Base-by-base conservation (phyloP, 1,140 invertebrate genomes). In the Drosophila navojoa region DNA sequence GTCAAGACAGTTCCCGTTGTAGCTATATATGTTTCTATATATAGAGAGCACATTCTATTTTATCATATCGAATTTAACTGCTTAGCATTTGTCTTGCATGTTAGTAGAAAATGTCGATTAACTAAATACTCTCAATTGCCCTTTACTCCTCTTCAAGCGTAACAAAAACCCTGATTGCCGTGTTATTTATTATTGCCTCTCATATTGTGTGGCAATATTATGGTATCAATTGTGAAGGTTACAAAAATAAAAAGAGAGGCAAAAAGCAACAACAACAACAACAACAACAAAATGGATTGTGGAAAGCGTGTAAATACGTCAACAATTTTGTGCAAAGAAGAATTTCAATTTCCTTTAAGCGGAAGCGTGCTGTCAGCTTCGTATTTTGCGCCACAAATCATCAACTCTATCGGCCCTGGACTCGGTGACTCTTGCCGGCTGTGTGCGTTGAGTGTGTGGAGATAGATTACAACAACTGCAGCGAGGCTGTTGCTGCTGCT, bases 281-380 rank as follows among this genome's bases (percentile, higher is more conserved):
- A 6, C 4, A 29, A 29, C 4, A 29, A 29, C 5, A 22, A 44
- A 57, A 52, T n/a, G 15, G 52, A 59, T 35, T 47, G 32, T 64
- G 57, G 40, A 32, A 70, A 76, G 61, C 72, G 78, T 81, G 82
- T 82, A 87, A 87, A 87, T 81, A 82, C 76, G 79, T 86, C 82
- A 86, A 86, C 82, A 86, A 86, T 87, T 86, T 86, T 81, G 82
- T 76, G 84, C 59, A 87, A 86, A 87, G 79, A 86, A 86, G 84
- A 85, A 86, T 86, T 86, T 86, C 82, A 86, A 86, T 86, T 86
- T 86, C 82, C 82, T 81, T 86, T 87, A 87, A 82, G 76, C 82
- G 82, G 79, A 86, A 87, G 82, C 76, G 79, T 73, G 79, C 82
- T 86, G 82, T 86, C 82, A 87, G 79, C 78, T 87, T 79, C 82